These are phyloP conservation scores for Uria lomvia DNA, from an alignment of 2,113 vertebrate genomes.

Conservation along the genomic window DNA sequence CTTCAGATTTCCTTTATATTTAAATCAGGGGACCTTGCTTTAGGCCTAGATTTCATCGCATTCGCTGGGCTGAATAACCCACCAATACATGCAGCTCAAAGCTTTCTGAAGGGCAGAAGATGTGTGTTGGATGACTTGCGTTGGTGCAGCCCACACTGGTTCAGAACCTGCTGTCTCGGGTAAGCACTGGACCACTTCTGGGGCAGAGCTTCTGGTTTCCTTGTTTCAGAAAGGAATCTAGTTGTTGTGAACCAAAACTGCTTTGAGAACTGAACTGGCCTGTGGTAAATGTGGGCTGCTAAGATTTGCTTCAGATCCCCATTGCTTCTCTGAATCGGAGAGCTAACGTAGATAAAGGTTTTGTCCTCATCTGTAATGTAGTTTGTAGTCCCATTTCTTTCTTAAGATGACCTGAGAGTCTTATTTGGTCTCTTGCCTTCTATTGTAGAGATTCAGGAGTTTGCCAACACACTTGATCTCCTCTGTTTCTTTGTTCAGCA, in stretches of 20 bases:
- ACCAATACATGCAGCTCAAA: neutral
- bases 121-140: neutral
- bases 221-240: neutral
- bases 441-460: neutral
- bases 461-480: neutral
- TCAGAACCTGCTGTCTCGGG: neutral
- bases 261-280: neutral
- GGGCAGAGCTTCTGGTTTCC: neutral
- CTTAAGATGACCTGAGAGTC: neutral
- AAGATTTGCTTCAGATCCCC: neutral
- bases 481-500: neutral
- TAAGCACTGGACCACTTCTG: neutral
- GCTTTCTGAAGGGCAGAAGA: neutral
- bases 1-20: neutral
- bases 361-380: neutral
- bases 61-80: neutral
- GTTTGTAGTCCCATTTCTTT: neutral
- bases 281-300: neutral
- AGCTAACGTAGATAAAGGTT: rapidly evolving
- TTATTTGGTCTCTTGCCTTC: neutral
- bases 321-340: neutral
- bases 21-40: neutral
- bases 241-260: neutral
- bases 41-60: neutral
- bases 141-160: neutral